Conservation (phyloP, 2,888 invertebrate genomes). For the Papilio protenor region DNA sequence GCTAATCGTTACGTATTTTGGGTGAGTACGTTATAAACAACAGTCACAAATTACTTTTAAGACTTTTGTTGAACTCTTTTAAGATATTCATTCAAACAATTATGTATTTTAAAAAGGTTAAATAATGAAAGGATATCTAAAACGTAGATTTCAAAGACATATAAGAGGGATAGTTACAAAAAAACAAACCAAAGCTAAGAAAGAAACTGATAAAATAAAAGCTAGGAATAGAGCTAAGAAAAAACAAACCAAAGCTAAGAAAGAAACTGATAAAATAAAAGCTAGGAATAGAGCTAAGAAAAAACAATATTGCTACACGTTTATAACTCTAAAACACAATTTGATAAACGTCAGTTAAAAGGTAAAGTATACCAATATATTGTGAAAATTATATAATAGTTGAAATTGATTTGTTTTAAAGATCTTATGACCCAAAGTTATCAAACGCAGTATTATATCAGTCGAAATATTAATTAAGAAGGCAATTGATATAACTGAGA, state of each 20-base stretch:
- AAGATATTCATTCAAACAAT: not conserved
- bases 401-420: not conserved
- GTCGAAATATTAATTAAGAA: slow-evolving; percentile 21
- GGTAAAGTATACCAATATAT: not conserved
- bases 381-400: not conserved
- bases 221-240: no score
- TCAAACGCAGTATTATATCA: not conserved
- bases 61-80: slow-evolving; percentile 43
- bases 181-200: not conserved
- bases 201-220: not conserved
- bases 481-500: not conserved
- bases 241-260: not conserved
- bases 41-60: slow-evolving; percentile 33
- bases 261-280: not conserved
- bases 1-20: slow-evolving; percentile 56
- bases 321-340: no score
- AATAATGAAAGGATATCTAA: not conserved
- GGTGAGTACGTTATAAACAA: slow-evolving; percentile 57
- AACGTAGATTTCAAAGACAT: no score
- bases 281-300: not conserved
- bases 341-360: not conserved
- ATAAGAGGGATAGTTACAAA: no score
- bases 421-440: slow-evolving; percentile 30
- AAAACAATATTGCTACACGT: not conserved
- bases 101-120: no score